Percentiles rank a stretch among this genome's conserved stretches.
phyloP scores from a whole-genome alignment of 2,113 vertebrate genomes.

The Otus sunia region DNA sequence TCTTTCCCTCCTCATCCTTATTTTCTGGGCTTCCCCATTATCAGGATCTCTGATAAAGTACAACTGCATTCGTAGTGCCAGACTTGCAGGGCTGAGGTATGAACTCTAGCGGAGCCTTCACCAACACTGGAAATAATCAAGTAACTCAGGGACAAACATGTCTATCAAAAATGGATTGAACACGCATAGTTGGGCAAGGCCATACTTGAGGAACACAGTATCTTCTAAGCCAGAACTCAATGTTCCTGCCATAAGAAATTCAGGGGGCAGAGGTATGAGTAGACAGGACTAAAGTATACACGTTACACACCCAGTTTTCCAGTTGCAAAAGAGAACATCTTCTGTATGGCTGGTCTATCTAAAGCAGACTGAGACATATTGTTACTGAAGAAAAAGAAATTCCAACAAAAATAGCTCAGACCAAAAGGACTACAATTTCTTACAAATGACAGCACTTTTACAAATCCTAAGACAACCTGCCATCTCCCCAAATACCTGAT shows the following conservation, averaged over 20 bases:
- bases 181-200: fast-evolving
- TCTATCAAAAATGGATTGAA: background rate
- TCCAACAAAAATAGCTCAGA: background rate
- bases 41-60: background rate
- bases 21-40: background rate
- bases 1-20: background rate
- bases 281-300: background rate
- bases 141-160: background rate
- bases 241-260: background rate
- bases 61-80: background rate
- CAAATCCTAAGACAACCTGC: background rate
- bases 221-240: background rate
- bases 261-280: background rate
- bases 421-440: background rate
- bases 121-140: background rate
- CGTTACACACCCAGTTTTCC: fast-evolving
- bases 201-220: background rate
- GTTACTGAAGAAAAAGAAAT: background rate
- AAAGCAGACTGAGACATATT: background rate
- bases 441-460: background rate
- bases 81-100: background rate
- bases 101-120: background rate
- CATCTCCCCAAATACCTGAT: background rate
- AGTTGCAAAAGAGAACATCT: background rate
- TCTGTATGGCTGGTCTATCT: background rate